Evolutionary conservation across 1,140 invertebrate genomes (phyloP), one percentile per base, ranked within the genome.

Genomic region (Scylla paramamosain): DNA sequence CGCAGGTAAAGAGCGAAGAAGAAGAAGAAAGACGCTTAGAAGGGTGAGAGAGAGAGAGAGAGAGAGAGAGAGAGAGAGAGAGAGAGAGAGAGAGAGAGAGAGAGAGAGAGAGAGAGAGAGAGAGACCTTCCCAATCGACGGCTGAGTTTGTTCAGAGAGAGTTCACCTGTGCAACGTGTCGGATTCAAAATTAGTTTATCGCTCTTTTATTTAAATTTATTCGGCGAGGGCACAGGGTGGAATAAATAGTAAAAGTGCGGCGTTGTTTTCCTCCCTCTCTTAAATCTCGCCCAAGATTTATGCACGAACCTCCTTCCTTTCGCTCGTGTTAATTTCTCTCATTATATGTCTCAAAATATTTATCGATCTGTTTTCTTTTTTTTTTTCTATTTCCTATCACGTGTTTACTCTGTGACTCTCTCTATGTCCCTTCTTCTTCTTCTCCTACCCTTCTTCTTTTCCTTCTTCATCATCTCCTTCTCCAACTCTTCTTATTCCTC

Each of bases 41-140:
- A 87, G 84, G 3, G 84, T 39, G 31, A 87, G 31, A 87, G 84
- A 87, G 84, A 87, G 31, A 87, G 84, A 87, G 31, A 87, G 84
- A 84, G 84, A 87, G 84, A 87, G 84, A 28, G 83, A 84, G 83
- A 84, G 83, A 84, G n/a, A 84, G 83, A 84, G n/a, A 25, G 83
- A 84, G n/a, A 84, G 83, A 16, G 83, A 84, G n/a, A 28, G n/a
- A 28, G n/a, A 84, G n/a, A 28, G n/a, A 84, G n/a, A 84, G 83
- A 84, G 83, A 84, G 83, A 84, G 83, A 84, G 14, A 28, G 83
- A 84, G 83, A 84, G 10, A 25, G 39, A 25, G 28, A 87, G 84
- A 20, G 29, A 16, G 7, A 87, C 6, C 8, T 12, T 14, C 29
- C 10, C 20, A 10, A 48, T 48, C 46, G 46, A 48, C 46, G 14